These are phyloP conservation scores for Nomada fucata DNA, from an alignment of 2,888 invertebrate genomes.

Conservation along the genomic window DNA sequence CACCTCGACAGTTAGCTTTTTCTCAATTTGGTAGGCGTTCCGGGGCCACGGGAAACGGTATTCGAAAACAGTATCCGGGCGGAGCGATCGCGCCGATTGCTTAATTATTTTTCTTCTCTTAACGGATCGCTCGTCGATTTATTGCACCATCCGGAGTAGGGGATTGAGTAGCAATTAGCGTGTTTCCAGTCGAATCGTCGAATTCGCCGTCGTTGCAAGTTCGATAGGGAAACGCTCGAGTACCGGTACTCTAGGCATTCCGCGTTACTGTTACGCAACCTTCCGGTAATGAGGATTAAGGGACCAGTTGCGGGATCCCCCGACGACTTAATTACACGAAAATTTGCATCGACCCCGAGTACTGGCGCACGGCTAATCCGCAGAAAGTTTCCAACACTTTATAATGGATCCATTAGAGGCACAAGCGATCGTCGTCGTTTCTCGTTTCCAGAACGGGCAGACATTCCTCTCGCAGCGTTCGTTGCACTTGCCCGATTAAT, in stretches of 20 bases:
- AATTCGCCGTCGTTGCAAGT: too few relatives aligned
- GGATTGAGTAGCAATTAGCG: too few relatives aligned
- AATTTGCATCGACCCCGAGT: not conserved
- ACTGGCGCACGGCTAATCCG: slow-evolving; percentile 1
- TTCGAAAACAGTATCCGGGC: not conserved
- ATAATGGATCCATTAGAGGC: not conserved
- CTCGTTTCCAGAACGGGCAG: slow-evolving; percentile 33
- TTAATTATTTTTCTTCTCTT: too few relatives aligned
- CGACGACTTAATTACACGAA: not conserved
- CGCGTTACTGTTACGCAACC: too few relatives aligned
- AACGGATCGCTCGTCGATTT: too few relatives aligned
- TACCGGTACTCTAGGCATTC: too few relatives aligned
- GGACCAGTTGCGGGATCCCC: too few relatives aligned
- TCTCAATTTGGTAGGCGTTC: not conserved
- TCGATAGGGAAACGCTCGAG: too few relatives aligned
- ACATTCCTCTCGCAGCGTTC: slow-evolving; percentile 27
- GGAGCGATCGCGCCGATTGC: too few relatives aligned
- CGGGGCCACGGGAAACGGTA: not conserved
- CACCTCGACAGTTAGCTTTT: not conserved
- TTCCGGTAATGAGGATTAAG: not conserved
- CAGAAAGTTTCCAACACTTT: not conserved
- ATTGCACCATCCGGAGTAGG: too few relatives aligned
- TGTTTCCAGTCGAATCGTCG: too few relatives aligned
- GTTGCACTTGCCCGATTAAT: slow-evolving; percentile 52
- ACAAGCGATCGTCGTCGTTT: not conserved